Evolutionary conservation across 2,888 invertebrate species (phyloP).

Genomic region (Thera obeliscata): DNA sequence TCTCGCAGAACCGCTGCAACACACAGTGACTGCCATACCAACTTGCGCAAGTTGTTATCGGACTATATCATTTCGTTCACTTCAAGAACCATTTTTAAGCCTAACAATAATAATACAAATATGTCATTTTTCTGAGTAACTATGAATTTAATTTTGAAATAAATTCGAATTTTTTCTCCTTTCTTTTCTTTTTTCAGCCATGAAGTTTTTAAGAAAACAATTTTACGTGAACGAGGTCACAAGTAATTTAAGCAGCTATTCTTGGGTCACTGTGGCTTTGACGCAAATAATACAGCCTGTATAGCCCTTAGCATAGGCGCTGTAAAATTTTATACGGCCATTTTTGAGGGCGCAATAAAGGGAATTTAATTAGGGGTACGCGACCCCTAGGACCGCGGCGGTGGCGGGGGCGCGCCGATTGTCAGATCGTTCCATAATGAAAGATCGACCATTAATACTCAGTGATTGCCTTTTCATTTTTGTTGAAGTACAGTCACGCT

Average conservation of each 20-base stretch:
- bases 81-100: no score
- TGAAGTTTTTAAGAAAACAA: neutral
- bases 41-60: no score
- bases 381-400: slow-evolving; percentile 19
- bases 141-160: no score
- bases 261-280: slow-evolving; percentile 7
- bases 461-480: slow-evolving; percentile 21
- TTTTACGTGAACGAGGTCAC: neutral
- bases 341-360: slow-evolving; percentile 44
- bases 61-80: no score
- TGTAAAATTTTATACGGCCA: slow-evolving; percentile 48
- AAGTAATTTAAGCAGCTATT: neutral
- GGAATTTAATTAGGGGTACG: slow-evolving; percentile 38
- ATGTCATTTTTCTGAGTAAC: no score
- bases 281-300: slow-evolving; percentile 37
- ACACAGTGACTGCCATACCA: neutral
- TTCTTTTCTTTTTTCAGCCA: no score
- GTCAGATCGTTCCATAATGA: slow-evolving; percentile 21
- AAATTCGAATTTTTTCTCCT: no score
- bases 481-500: neutral
- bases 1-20: neutral
- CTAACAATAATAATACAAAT: no score
- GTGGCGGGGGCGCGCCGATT: neutral
- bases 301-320: slow-evolving; percentile 41
- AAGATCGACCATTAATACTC: slow-evolving; percentile 27